phyloP scores from a whole-genome alignment of 2,113 vertebrate species.

The Bucco capensis region DNA sequence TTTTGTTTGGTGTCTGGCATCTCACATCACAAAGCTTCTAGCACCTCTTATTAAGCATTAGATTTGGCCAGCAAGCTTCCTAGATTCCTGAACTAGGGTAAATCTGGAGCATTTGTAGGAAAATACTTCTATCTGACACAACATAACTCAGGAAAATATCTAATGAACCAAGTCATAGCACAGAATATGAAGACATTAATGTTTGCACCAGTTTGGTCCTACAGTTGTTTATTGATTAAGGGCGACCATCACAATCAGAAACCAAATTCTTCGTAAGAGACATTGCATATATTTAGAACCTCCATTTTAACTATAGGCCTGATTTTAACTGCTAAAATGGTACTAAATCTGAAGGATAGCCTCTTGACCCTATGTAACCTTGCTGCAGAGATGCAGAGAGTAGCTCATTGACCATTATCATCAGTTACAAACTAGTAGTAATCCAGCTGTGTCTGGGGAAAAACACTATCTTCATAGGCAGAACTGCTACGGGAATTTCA shows the following conservation, averaged over 20 bases:
- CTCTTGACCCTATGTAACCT: not conserved
- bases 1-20: not conserved
- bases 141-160: not conserved
- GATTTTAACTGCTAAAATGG: not conserved
- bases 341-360: not conserved
- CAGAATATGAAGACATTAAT: not conserved
- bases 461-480: not conserved
- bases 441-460: not conserved
- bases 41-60: not conserved
- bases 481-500: not conserved
- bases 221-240: not conserved
- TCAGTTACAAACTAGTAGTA: not conserved
- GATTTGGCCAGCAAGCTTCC: not conserved
- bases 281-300: not conserved
- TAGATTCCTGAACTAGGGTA: not conserved
- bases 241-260: not conserved
- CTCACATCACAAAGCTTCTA: not conserved
- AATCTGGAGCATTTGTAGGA: not conserved
- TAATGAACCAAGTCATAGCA: not conserved
- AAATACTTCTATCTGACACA: not conserved
- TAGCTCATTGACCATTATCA: not conserved
- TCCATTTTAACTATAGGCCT: not conserved
- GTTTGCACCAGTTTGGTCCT: not conserved
- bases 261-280: not conserved
- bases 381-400: not conserved